Base-by-base conservation (phyloP, 2,113 vertebrate species). In the Salvelinus namaycush region DNA sequence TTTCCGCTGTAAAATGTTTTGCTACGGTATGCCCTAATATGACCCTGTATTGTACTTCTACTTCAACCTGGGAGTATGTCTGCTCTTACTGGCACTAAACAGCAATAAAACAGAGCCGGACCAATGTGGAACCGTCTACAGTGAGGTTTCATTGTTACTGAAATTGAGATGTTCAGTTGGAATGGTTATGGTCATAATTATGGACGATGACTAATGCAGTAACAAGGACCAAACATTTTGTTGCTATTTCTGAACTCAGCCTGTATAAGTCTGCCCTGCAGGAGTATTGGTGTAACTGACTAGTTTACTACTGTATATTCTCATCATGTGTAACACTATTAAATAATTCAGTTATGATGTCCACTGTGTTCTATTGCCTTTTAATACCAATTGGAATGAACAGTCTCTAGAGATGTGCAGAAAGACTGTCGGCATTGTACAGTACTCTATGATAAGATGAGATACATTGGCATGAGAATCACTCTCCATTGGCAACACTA, bases 171-270 rank as follows among this genome's bases (percentile, higher is more conserved):
- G 68, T 65, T 71, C 4, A 22, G 26, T 69, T 44, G 16, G 4
- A 44, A 70, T 31, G 14, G 14, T 76, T 34, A 34, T 8, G 34
- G 2, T 39, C 69, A 75, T 57, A 69, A 2, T 73, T 22, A 66
- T 29, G 18, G 26, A 62, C 22, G 34, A 81, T 57, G 29, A 48
- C 4, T 44, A 14, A n/a, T 65, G 16, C 20, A 64, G n/a, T 49
- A 78, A 72, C 49, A 78, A 86, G 79, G 87, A 90, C 83, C 86
- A 86, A 80, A 31, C 18, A 7, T 74, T 20, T 18, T 48, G 16
- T 64, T 64, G 27, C 39, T 75, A 79, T 77, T 29, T 73, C 64
- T 13, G 73, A 62, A n/a, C 18, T n/a, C 16, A 22, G 59, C n/a
- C 59, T 62, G 59, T 24, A 11, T 62, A 57, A 18, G 54, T 57